Base-by-base conservation (phyloP, 2,797 vertebrate genomes). In the Tokudaia muenninki region DNA sequence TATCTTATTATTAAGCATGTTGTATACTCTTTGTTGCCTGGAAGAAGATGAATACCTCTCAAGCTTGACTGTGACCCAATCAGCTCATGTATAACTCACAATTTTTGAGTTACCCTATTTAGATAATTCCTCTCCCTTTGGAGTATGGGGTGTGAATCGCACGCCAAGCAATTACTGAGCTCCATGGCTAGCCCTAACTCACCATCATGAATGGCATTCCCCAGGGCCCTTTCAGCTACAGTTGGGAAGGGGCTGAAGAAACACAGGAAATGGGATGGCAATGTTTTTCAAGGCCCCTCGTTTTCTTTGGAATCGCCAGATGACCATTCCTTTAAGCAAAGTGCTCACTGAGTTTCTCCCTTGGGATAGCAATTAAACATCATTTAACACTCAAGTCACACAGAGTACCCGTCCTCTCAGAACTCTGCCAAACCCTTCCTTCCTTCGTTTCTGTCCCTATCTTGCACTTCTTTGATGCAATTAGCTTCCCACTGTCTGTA, bases 241-340 rank as follows among this genome's bases (percentile, higher is more conserved):
- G 11, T 75, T 63, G 41, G 19, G 92, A 93, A 94, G 92, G 12
- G 21, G 16, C 37, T 81, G 31, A 13, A 67, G 50, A 37, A 16
- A 29, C 61, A 1, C 41, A 91, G n/a, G 41, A 72, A 75, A 41
- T 52, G 14, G 0, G 34, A 21, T 34, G 3, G 47, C 11, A 57
- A 21, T 26, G 0, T 6, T 78, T 87, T 77, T 19, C 24, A 16
- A 41, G 7, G 1, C 22, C 79, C 34, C n/a, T 50, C 12, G 21
- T 21, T 84, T 41, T 31, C 37, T 65, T 67, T 78, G 19, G 77
- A 65, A n/a, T 41, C 21, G 84, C 1, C 11, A 47, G 75, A 22
- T 93, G 22, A 37, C 24, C 24, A 75, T 75, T 63, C 74, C 79
- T 50, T 81, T 75, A 75, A 95, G 17, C 52, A 22, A 82, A 72